Evolutionary conservation across 1,140 invertebrate species (phyloP).

Genomic region (Lordiphosa collinella): DNA sequence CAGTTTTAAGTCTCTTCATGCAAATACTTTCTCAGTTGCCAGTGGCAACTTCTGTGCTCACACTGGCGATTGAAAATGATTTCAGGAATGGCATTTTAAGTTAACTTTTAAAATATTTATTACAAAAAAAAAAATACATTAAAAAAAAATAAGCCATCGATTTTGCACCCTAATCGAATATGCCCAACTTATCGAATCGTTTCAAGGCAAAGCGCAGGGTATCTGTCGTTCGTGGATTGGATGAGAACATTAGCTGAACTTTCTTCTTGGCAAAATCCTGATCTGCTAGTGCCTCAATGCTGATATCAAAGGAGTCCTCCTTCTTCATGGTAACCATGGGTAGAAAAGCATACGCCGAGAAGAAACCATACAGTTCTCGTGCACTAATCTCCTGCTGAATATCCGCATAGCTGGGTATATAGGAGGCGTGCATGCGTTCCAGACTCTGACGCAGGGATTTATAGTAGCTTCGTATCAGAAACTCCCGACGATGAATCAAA

Average conservation of each 20-base stretch:
- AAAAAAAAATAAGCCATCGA: too few species aligned
- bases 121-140: too few species aligned
- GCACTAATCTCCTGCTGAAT: slow-evolving; percentile 56
- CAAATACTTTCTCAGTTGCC: too few species aligned
- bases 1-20: too few species aligned
- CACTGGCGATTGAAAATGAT: too few species aligned
- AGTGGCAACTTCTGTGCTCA: too few species aligned
- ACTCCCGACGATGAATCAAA: slow-evolving; percentile 60
- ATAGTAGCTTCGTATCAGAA: slow-evolving; percentile 66
- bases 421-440: slow-evolving; percentile 52
- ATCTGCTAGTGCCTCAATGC: slow-evolving; percentile 62
- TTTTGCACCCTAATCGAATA: slow-evolving; percentile 48
- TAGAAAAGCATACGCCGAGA: slow-evolving; percentile 68
- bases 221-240: slow-evolving; percentile 69
- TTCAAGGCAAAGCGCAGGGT: slow-evolving; percentile 63
- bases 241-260: slow-evolving; percentile 74
- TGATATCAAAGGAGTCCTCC: slow-evolving; percentile 70
- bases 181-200: slow-evolving; percentile 66
- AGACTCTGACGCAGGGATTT: slow-evolving; percentile 50
- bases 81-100: too few species aligned
- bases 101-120: too few species aligned
- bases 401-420: slow-evolving; percentile 58
- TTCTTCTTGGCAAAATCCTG: slow-evolving; percentile 70
- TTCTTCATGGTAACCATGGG: slow-evolving; percentile 77
- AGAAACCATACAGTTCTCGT: slow-evolving; percentile 71